Evolutionary conservation across 2,797 vertebrate genomes (phyloP), one percentile per base, ranked within the genome.

Genomic region (Spondyliosoma cantharus): DNA sequence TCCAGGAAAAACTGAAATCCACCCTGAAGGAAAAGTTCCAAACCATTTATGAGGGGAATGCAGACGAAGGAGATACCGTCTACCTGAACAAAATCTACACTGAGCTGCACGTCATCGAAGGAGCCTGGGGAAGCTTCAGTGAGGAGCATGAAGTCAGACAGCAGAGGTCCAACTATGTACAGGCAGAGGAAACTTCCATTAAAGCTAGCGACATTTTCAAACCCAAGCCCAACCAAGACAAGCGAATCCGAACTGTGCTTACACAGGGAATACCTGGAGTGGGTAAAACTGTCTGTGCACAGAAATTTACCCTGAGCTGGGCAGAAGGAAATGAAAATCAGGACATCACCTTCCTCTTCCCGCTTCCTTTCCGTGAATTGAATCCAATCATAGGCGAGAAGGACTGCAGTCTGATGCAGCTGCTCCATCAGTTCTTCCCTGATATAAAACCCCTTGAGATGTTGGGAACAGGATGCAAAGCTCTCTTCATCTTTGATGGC

Each of bases 401-500:
- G 15, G 62, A 76, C 19, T 78, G 5, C 50, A 87, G 80, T 37
- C 63, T 89, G 16, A 86, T 83, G 56, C 69, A 76, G 52, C 71
- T 88, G 5, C 76, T 91, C 24, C 74, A 86, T 49, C 65, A 75
- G 24, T 89, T 88, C 45, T 88, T 88, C 56, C 84, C 86, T 12
- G 82, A 79, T 4, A 63, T 60, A 0, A 85, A 82, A 77, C 29
- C 66, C 0, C 42, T 84, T 17, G 19, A 76, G 56, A 70, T 6
- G 0, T 52, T 87, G 11, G 80, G 66, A 22, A 22, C 16, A 19
- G 52, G 73, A 22, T n/a, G 15, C 42, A 84, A 76, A 72, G 72
- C 76, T n/a, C 57, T 83, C 27, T 87, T 89, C 32, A 85, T 90
- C 62, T 86, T 90, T 19, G 83, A 90, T 1, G 90, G 86, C 16